Conservation (phyloP, 2,797 vertebrate genomes). For the Lophotriccus pileatus region DNA sequence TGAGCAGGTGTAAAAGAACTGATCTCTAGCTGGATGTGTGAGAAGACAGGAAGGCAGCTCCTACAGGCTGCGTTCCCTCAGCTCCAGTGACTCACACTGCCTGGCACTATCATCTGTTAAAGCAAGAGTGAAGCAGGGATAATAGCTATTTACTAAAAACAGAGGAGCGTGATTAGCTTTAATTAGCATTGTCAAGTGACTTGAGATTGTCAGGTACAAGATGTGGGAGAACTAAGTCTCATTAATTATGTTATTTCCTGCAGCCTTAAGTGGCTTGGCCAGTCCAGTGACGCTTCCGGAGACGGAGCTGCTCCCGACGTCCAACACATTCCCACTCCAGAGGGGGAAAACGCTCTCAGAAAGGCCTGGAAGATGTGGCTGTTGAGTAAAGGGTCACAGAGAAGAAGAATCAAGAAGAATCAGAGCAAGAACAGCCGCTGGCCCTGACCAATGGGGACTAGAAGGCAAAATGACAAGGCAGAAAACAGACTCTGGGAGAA, state of each 20-base stretch:
- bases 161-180: constrained; percentile 47
- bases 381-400: not conserved
- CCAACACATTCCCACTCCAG: not conserved
- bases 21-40: rapidly evolving
- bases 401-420: not conserved
- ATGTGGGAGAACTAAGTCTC: constrained; percentile 57
- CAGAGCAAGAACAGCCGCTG: not conserved
- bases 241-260: constrained; percentile 63
- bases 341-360: not conserved
- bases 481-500: not conserved
- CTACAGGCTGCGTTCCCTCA: not conserved
- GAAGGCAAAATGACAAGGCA: not conserved
- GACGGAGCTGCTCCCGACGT: not conserved
- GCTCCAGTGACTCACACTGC: constrained; percentile 30
- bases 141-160: constrained; percentile 70
- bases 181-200: constrained; percentile 59
- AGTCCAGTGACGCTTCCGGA: constrained; percentile 25
- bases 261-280: constrained; percentile 48
- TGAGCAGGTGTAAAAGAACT: not conserved
- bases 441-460: rapidly evolving
- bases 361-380: not conserved
- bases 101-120: constrained; percentile 27
- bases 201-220: constrained; percentile 58
- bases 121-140: constrained; percentile 66
- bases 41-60: not conserved